phyloP scores from a whole-genome alignment of 1,140 invertebrate species.

The Aphelenchoides fujianensis region DNA sequence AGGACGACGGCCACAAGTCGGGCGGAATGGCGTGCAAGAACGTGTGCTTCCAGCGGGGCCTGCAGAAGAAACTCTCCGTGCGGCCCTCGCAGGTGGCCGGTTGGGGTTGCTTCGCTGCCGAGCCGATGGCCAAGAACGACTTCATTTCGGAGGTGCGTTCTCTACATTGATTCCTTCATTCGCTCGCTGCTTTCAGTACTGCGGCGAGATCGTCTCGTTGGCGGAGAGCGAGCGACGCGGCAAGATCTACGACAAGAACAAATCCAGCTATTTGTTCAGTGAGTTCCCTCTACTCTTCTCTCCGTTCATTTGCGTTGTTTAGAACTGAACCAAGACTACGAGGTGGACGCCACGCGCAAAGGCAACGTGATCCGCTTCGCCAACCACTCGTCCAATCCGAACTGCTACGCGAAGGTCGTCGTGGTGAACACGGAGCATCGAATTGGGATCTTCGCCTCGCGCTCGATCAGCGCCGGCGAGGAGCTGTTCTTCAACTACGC shows the following conservation, averaged over 20 bases:
- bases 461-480: conserved; percentile 90
- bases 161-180: no score
- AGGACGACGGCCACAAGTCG: conserved; percentile 18
- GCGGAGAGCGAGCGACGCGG: conserved; percentile 96
- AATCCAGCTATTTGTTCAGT: conserved; percentile 98
- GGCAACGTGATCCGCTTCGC: conserved; percentile 99
- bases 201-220: conserved; percentile 87
- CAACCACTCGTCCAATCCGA: conserved; percentile 90
- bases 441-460: conserved; percentile 97
- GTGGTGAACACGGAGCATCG: conserved; percentile 99
- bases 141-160: conserved; percentile 98
- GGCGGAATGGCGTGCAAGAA: conserved; percentile 75
- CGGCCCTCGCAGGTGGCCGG: conserved; percentile 96
- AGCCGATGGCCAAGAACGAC: conserved; percentile 90
- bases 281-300: background rate
- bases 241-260: conserved; percentile 98
- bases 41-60: conserved; percentile 87
- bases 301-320: conserved; percentile 3
- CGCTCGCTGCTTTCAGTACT: no score
- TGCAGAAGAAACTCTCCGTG: conserved; percentile 83
- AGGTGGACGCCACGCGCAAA: conserved; percentile 95
- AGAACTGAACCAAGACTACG: conserved; percentile 52
- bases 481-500: conserved; percentile 71
- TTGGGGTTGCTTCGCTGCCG: conserved; percentile 95
- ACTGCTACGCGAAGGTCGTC: conserved; percentile 97